Evolutionary conservation across 2,113 vertebrate genomes (phyloP).

Genomic region (Stictonetta naevosa): DNA sequence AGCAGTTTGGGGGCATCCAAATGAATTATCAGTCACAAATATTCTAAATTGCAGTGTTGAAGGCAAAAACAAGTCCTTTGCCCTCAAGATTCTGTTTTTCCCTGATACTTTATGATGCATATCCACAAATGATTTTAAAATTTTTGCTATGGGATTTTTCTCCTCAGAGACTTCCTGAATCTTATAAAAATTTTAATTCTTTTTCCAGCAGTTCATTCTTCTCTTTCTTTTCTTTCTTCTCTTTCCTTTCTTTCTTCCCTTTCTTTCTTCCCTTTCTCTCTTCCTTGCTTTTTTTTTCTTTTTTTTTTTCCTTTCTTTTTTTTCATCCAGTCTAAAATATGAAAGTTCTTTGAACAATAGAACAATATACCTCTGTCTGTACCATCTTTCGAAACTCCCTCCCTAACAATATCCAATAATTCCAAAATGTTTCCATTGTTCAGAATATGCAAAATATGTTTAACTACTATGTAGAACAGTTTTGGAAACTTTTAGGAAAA

Average conservation of each 20-base stretch:
- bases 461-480: not conserved
- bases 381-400: not conserved
- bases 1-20: not conserved
- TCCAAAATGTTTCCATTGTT: not conserved
- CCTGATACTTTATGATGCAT: not conserved
- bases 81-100: not conserved
- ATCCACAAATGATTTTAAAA: not conserved
- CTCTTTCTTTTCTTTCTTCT: too few species aligned
- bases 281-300: too few species aligned
- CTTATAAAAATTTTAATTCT: not conserved
- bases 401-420: not conserved
- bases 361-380: not conserved
- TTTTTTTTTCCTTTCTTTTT: too few species aligned
- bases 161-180: not conserved
- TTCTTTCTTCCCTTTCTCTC: too few species aligned
- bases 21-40: not conserved
- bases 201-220: not conserved
- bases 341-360: not conserved
- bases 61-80: not conserved
- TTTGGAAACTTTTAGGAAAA: fast-evolving
- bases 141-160: not conserved
- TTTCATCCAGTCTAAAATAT: not conserved
- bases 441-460: not conserved
- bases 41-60: not conserved
- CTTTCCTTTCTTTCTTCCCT: too few species aligned